These are phyloP conservation scores for Vulpes ferrilata DNA, from an alignment of 2,113 vertebrate genomes.

Conservation along the genomic window DNA sequence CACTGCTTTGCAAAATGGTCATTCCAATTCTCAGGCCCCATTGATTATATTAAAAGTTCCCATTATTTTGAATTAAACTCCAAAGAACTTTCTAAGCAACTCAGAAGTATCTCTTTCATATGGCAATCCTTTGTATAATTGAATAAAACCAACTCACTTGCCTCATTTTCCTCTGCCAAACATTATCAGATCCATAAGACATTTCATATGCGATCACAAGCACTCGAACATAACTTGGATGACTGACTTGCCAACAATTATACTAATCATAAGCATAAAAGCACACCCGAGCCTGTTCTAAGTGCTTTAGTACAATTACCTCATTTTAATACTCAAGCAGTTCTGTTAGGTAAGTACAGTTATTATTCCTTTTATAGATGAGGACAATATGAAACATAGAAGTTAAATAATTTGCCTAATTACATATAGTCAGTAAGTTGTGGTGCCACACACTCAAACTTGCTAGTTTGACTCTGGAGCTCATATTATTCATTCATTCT, in stretches of 20 bases:
- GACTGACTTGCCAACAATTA: neutral
- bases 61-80: slow-evolving; percentile 19
- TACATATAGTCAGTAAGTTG: neutral
- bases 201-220: neutral
- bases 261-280: neutral
- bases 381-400: neutral
- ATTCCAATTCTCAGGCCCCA: neutral
- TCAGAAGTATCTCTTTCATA: neutral
- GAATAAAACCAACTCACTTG: neutral
- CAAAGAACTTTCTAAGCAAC: neutral
- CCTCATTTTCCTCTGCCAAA: neutral
- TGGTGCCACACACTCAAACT: neutral
- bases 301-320: neutral
- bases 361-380: neutral
- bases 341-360: neutral
- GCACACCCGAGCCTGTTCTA: neutral
- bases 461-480: neutral
- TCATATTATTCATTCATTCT: neutral
- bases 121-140: neutral
- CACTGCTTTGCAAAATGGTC: neutral
- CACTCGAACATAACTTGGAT: neutral
- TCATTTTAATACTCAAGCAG: neutral
- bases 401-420: neutral
- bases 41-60: neutral
- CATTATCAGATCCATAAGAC: neutral